Evolutionary conservation across 2,797 vertebrate genomes (phyloP).

Genomic region (Danio kyathit): DNA sequence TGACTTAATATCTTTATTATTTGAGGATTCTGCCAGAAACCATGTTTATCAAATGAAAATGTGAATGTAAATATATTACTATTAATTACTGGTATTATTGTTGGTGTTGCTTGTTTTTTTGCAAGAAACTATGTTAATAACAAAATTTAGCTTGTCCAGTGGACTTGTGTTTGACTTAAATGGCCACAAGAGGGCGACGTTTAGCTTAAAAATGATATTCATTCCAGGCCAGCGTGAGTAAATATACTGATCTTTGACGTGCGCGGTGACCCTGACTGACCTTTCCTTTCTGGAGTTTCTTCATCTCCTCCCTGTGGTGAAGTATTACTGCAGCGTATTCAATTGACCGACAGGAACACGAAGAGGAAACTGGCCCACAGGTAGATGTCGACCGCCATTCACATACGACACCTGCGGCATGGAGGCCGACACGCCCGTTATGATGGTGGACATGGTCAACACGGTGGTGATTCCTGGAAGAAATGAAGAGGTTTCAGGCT

Average conservation of each 20-base stretch:
- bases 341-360: slow-evolving; percentile 90
- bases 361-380: slow-evolving; percentile 93
- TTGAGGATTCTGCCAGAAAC: not conserved
- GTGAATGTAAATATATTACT: too few species aligned
- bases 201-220: not conserved
- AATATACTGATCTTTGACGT: not conserved
- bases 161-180: not conserved
- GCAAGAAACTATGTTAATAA: too few species aligned
- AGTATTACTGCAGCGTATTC: slow-evolving; percentile 92
- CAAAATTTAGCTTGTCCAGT: not conserved
- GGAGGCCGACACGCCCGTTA: slow-evolving; percentile 89
- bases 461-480: slow-evolving; percentile 89
- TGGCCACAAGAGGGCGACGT: not conserved
- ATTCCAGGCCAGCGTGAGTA: not conserved
- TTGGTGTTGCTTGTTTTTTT: too few species aligned
- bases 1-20: not conserved
- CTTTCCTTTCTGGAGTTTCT: slow-evolving; percentile 84
- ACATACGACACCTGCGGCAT: slow-evolving; percentile 94
- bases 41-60: not conserved
- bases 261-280: slow-evolving; percentile 69
- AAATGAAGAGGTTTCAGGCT: not conserved
- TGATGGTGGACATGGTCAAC: slow-evolving; percentile 92
- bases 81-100: too few species aligned
- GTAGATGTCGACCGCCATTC: slow-evolving; percentile 91
- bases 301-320: slow-evolving; percentile 89